These are phyloP conservation scores for Heliothis peltigera DNA, from an alignment of 2,888 invertebrate genomes.

Conservation along the genomic window DNA sequence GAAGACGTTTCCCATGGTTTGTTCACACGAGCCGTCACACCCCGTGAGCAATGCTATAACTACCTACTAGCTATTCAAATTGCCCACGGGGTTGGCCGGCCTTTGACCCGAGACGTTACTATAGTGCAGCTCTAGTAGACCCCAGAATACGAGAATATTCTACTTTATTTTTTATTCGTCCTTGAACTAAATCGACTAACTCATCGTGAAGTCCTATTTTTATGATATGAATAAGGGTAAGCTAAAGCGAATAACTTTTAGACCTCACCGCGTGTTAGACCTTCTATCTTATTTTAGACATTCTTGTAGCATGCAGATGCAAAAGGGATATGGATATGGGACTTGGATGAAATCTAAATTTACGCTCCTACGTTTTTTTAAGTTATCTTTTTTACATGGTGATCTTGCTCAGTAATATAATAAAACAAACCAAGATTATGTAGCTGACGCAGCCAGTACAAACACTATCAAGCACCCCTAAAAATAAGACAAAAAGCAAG, in stretches of 20 bases:
- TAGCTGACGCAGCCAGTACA: neutral
- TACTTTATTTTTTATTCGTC: too few species aligned
- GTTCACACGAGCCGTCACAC: conserved; percentile 87
- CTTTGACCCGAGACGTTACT: conserved; percentile 73
- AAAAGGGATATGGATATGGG: too few species aligned
- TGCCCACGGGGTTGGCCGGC: conserved; percentile 71
- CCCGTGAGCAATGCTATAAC: conserved; percentile 73
- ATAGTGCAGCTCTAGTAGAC: neutral
- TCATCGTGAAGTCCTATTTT: neutral
- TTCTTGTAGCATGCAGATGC: too few species aligned
- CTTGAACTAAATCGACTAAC: conserved; percentile 1
- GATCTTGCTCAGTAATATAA: neutral
- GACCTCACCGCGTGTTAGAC: too few species aligned
- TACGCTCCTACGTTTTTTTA: too few species aligned
- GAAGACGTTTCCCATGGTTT: conserved; percentile 81
- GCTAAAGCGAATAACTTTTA: too few species aligned
- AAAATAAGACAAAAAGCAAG: conserved; percentile 23
- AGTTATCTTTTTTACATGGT: neutral
- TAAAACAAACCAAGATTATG: neutral
- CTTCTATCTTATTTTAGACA: too few species aligned
- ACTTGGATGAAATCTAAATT: too few species aligned
- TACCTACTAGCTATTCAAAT: conserved; percentile 68
- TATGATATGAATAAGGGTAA: neutral
- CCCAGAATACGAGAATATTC: conserved; percentile 4
- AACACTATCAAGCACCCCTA: neutral